phyloP scores from a whole-genome alignment of 2,888 invertebrate genomes.

The Cryptosula pallasiana region DNA sequence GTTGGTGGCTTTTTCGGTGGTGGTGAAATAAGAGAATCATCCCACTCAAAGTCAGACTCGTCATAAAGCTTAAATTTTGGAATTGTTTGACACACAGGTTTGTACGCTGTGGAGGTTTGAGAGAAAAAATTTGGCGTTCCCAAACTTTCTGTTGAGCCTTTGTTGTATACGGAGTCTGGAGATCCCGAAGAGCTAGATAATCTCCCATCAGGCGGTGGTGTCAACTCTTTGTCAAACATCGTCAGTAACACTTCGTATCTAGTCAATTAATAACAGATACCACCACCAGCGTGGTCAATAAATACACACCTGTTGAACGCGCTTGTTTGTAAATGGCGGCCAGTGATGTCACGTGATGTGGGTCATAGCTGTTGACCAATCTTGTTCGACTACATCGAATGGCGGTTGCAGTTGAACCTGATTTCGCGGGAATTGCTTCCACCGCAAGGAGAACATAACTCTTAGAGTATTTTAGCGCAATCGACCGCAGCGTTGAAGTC shows the following conservation, averaged over 20 bases:
- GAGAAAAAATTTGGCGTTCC: neutral
- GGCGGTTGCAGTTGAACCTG: neutral
- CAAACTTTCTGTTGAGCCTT: neutral
- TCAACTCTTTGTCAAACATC: conserved; percentile 12
- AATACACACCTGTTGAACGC: neutral
- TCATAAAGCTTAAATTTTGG: conserved; percentile 6
- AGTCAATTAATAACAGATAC: neutral
- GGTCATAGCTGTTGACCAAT: neutral
- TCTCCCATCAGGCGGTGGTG: conserved; percentile 13
- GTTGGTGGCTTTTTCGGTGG: conserved; percentile 4
- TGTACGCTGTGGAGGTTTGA: neutral
- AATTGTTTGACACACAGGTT: neutral
- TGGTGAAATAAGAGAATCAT: conserved; percentile 14
- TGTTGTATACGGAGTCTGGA: neutral
- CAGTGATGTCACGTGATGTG: neutral
- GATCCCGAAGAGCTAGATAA: conserved; percentile 13
- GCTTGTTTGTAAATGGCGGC: conserved; percentile 19
- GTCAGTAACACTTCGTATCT: neutral
- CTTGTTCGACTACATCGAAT: neutral
- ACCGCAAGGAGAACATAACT: neutral
- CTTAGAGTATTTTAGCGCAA: no score
- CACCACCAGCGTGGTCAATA: neutral
- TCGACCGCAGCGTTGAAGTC: no score
- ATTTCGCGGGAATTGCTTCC: neutral
- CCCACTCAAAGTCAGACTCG: conserved; percentile 1